Conservation (phyloP, 2,113 vertebrate species). For the Haliaeetus leucogaster region DNA sequence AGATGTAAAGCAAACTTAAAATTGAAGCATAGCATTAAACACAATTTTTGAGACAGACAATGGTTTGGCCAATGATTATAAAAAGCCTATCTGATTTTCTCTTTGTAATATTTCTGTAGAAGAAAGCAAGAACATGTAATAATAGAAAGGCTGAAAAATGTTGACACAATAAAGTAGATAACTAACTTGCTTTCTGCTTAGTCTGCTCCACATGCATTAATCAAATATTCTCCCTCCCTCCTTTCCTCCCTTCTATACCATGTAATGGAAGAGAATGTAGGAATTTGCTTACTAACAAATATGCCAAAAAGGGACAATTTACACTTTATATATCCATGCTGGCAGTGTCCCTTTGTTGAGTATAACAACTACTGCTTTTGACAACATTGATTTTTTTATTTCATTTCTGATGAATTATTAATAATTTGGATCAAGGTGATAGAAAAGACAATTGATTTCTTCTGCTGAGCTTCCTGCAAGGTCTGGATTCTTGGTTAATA, state of each 20-base stretch:
- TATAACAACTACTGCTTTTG: neutral
- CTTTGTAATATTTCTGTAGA: neutral
- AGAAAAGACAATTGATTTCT: constrained; percentile 68
- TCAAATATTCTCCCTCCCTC: neutral
- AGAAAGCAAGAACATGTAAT: neutral
- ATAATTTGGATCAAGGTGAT: constrained; percentile 63
- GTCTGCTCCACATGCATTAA: neutral
- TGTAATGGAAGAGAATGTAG: neutral
- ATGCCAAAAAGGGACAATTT: neutral
- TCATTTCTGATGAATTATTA: constrained; percentile 68
- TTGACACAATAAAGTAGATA: neutral
- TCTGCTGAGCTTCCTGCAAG: constrained; percentile 7
- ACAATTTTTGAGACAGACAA: neutral
- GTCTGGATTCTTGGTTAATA: constrained; percentile 21
- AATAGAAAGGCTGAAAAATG: neutral
- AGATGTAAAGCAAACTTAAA: neutral
- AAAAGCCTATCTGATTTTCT: neutral
- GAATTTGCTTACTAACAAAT: constrained; percentile 12
- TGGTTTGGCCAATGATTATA: neutral
- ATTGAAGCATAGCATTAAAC: neutral
- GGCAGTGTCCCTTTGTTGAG: neutral
- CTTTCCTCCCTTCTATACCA: neutral
- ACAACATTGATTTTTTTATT: constrained; percentile 57
- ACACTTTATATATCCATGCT: neutral
- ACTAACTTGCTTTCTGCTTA: neutral